Percentiles rank a stretch among this genome's conserved stretches.
phyloP scores from a whole-genome alignment of 2,113 vertebrate species.

The Myrmecobius fasciatus region DNA sequence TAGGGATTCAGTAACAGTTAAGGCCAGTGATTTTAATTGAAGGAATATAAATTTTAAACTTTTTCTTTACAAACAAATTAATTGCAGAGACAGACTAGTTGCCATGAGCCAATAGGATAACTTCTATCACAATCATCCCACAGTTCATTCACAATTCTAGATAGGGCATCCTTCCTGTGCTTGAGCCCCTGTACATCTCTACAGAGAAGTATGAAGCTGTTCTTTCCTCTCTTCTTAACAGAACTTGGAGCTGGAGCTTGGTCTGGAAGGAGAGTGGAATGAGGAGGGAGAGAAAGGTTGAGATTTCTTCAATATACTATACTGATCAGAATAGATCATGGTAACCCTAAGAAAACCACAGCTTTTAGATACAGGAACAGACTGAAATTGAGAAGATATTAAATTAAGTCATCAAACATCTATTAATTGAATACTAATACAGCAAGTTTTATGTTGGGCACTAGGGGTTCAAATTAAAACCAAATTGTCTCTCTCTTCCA shows the following conservation, averaged over 20 bases:
- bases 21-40: neutral
- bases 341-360: neutral
- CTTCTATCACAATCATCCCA: neutral
- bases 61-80: neutral
- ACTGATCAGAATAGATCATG: neutral
- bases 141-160: neutral
- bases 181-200: neutral
- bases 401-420: neutral
- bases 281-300: neutral
- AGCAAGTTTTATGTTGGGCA: neutral
- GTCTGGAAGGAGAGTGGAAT: neutral
- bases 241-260: neutral
- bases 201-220: neutral
- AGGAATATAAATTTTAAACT: neutral
- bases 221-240: neutral
- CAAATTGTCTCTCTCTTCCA: too few relatives aligned
- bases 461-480: too few relatives aligned
- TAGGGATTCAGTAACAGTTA: neutral
- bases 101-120: neutral
- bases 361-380: neutral
- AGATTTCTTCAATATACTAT: neutral
- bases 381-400: neutral
- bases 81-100: neutral
- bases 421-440: neutral
- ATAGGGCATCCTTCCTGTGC: fast-evolving